Conservation (phyloP, 2,113 vertebrate genomes). For the Tetraodon nigroviridis region DNA sequence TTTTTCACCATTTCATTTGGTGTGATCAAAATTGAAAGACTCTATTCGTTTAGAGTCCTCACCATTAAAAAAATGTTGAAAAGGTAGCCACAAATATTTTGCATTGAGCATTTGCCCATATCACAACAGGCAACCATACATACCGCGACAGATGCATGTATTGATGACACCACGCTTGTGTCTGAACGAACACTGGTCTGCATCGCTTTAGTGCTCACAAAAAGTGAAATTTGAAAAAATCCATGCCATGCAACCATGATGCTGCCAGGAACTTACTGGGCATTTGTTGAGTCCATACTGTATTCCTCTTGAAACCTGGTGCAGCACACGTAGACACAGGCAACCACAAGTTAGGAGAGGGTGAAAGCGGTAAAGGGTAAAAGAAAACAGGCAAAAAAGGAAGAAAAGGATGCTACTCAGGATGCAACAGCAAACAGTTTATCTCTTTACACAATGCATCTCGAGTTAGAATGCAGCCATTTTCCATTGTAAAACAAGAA, state of each 20-base stretch:
- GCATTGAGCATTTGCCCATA: neutral
- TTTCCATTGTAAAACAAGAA: constrained; percentile 1
- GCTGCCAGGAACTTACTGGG: constrained; percentile 76
- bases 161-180: neutral
- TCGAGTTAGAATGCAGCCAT: constrained; percentile 8
- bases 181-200: constrained; percentile 2
- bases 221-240: constrained; percentile 26
- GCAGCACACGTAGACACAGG: constrained; percentile 69
- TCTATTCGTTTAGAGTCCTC: neutral
- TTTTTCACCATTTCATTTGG: constrained; percentile 56
- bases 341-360: constrained; percentile 53
- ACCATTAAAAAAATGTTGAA: neutral
- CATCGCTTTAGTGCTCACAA: constrained; percentile 12
- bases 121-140: neutral
- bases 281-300: constrained; percentile 90
- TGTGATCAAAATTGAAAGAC: constrained; percentile 1
- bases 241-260: constrained; percentile 67
- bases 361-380: constrained; percentile 10
- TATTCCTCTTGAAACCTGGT: constrained; percentile 84
- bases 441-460: constrained; percentile 19
- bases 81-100: constrained; percentile 26
- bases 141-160: neutral
- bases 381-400: neutral
- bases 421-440: constrained; percentile 13
- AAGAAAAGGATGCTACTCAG: constrained; percentile 17